Percentiles rank a stretch among this genome's conserved stretches.
Evolutionary conservation across 2,113 vertebrate genomes (phyloP).

Genomic region (Leuciscus idus): DNA sequence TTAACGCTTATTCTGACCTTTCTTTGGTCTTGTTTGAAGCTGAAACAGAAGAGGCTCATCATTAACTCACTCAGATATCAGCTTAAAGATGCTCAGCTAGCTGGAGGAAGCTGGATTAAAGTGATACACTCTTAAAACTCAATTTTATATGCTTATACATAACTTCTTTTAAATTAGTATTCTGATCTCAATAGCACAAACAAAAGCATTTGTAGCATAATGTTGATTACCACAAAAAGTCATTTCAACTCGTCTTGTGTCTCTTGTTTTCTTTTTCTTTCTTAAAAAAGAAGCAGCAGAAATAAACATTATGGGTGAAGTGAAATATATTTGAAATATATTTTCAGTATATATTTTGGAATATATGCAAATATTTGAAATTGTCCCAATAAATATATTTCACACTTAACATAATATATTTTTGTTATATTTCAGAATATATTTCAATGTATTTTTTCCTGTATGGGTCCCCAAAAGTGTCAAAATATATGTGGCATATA

Average conservation of each 20-base stretch:
- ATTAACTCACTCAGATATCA: neutral
- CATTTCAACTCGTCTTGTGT: neutral
- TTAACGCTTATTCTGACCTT: slow-evolving; percentile 22
- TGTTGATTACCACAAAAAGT: neutral
- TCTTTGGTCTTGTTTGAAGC: slow-evolving; percentile 43
- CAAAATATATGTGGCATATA: no score
- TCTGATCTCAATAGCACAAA: neutral
- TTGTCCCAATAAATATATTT: no score
- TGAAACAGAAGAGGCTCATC: slow-evolving; percentile 6
- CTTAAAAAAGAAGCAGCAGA: neutral
- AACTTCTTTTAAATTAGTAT: neutral
- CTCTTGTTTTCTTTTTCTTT: neutral
- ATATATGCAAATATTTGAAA: no score
- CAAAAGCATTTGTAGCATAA: neutral
- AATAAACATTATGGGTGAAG: neutral
- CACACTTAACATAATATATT: no score
- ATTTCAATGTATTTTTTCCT: no score
- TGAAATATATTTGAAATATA: no score
- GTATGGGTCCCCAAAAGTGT: no score
- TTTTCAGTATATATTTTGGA: no score
- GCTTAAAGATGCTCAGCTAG: slow-evolving; percentile 31
- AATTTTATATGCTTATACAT: neutral
- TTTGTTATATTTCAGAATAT: no score
- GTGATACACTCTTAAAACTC: neutral
- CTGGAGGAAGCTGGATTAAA: neutral